Evolutionary conservation across 2,113 vertebrate genomes (phyloP), one percentile per base, ranked within the genome.

Genomic region (Furnarius figulus): DNA sequence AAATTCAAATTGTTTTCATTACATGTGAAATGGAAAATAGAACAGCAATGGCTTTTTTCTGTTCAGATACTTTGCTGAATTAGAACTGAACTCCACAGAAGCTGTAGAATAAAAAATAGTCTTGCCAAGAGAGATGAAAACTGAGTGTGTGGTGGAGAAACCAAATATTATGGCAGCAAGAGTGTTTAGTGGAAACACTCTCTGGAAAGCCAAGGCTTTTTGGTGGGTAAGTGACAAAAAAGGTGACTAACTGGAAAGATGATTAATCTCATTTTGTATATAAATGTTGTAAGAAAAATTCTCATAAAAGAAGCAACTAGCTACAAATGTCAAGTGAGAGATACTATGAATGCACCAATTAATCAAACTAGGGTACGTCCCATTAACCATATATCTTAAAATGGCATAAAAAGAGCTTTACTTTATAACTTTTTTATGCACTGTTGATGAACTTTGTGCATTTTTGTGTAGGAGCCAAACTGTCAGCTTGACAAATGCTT

Each of bases 401-500:
- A 66, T 73, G 20, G 23, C 85, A 96, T 56, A 13, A 95, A 76
- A 82, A 79, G 56, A 76, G 47, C 47, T 93, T 96, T 95, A 86
- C 63, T 96, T 97, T 89, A 63, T 77, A 47, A 44, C 16, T 86
- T 74, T 92, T 95, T 53, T 78, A 44, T 73, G 73, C 31, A 79
- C 19, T 92, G 67, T 8, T 91, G 89, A 96, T 90, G 42, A 90
- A 94, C 93, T 97, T 62, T 10, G 73, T 78, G 39, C 61, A 89
- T 94, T 96, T 97, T 85, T 98, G 93, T 95, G 87, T 97, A 96
- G 90, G 58, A 96, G 95, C 82, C 95, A 97, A 97, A 93, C 67
- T 97, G 96, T 97, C 95, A 97, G 25, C 61, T 91, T 98, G 95
- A 97, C 76, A 95, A 97, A 98, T 97, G 67, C 49, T 62, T 58